Evolutionary conservation across 2,113 vertebrate genomes (phyloP).

Genomic region (Rhabdomys dilectus): DNA sequence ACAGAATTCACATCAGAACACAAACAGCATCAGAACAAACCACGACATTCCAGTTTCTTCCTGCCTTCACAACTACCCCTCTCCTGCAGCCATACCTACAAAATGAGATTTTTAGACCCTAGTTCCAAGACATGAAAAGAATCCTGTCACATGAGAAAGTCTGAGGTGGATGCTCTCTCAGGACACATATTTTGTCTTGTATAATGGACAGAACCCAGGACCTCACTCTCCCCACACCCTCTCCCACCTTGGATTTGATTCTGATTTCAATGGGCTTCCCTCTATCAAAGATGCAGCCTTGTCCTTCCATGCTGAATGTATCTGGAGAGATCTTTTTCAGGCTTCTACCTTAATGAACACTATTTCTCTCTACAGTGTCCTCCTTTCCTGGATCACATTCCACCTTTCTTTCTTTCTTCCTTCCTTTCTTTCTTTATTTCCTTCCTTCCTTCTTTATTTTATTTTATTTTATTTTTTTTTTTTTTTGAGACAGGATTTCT

Average conservation of each 20-base stretch:
- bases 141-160: neutral
- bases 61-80: accelerated
- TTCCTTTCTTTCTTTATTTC: no score
- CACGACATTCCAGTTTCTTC: no score
- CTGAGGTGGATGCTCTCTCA: neutral
- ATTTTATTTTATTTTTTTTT: no score
- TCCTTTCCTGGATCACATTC: no score
- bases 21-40: no score
- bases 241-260: neutral
- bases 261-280: neutral
- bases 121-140: neutral
- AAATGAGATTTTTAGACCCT: no score
- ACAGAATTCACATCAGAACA: no score
- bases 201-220: neutral
- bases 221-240: no score
- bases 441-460: no score
- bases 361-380: neutral
- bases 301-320: neutral
- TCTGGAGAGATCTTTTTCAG: neutral
- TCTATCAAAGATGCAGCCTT: accelerated
- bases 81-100: accelerated
- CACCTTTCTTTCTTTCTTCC: no score
- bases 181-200: neutral
- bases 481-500: no score
- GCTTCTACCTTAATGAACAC: neutral